Percentiles rank a stretch among this genome's conserved stretches.
These are phyloP conservation scores for Caenorhabditis zanzibari DNA, from an alignment of 2,888 invertebrate species.

Conservation along the genomic window DNA sequence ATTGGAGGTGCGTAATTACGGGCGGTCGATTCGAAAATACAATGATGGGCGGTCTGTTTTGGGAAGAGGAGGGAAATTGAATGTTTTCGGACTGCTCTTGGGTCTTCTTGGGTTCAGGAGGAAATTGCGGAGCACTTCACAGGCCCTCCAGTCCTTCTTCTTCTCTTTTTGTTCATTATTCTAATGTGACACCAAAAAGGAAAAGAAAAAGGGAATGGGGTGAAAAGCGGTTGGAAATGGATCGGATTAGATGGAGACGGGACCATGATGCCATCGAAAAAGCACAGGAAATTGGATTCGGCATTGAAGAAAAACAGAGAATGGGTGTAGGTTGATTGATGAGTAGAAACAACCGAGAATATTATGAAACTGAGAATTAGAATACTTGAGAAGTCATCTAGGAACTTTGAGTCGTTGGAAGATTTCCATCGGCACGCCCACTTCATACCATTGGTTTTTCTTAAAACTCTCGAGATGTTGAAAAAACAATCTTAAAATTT, in stretches of 20 bases:
- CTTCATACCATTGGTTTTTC: not conserved
- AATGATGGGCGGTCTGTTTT: constrained; percentile 27
- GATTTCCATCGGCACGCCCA: not conserved
- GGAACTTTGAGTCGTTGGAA: not conserved
- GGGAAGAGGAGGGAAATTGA: constrained; percentile 29
- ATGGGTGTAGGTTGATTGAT: constrained; percentile 14
- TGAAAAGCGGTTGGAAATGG: constrained; percentile 31
- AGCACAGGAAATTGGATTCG: constrained; percentile 60
- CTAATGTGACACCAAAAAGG: constrained; percentile 56
- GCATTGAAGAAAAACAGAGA: not conserved
- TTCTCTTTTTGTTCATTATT: constrained; percentile 63
- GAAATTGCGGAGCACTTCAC: constrained; percentile 62
- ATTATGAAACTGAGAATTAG: not conserved
- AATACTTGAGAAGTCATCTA: not conserved
- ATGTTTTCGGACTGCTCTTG: constrained; percentile 10
- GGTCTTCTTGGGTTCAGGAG: constrained; percentile 15
- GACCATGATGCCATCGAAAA: constrained; percentile 59
- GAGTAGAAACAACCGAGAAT: constrained; percentile 1
- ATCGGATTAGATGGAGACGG: constrained; percentile 52
- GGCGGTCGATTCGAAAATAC: constrained; percentile 25
- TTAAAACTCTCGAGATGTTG: not conserved
- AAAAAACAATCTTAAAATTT: not conserved
- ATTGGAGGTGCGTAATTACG: constrained; percentile 40
- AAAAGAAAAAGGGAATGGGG: constrained; percentile 13
- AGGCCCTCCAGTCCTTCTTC: constrained; percentile 34